Percentiles rank a stretch among this genome's conserved stretches.
These are phyloP conservation scores for Jacana jacana DNA, from an alignment of 2,113 vertebrate genomes.

Conservation along the genomic window DNA sequence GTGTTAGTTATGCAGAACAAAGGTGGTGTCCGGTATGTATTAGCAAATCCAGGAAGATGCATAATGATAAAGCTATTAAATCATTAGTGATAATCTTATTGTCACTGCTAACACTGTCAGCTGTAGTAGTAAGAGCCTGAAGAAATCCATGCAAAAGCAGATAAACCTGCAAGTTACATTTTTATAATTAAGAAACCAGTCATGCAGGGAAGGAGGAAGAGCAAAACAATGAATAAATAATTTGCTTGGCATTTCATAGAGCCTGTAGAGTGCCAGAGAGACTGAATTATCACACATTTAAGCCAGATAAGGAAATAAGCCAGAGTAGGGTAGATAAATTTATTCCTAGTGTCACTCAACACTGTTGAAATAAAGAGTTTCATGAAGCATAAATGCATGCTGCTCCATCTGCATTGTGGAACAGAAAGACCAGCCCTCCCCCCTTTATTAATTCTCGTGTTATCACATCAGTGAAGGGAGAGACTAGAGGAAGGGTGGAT, in stretches of 20 bases:
- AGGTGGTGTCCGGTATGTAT: background rate
- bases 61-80: background rate
- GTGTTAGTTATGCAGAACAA: background rate
- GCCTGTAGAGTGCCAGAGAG: background rate
- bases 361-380: background rate
- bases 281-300: background rate
- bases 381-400: background rate
- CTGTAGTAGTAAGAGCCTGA: background rate
- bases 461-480: background rate
- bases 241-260: conserved; percentile 15
- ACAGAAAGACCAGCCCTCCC: background rate
- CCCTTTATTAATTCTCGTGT: background rate
- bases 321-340: background rate
- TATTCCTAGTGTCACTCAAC: background rate
- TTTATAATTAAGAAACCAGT: background rate
- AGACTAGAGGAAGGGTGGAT: background rate
- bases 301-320: background rate
- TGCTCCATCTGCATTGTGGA: background rate
- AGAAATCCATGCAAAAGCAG: background rate
- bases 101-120: background rate
- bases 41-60: background rate
- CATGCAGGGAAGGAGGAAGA: background rate
- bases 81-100: background rate
- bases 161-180: background rate
- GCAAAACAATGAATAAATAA: conserved; percentile 49